Conservation (phyloP, 2,113 vertebrate genomes). For the Myodes glareolus region DNA sequence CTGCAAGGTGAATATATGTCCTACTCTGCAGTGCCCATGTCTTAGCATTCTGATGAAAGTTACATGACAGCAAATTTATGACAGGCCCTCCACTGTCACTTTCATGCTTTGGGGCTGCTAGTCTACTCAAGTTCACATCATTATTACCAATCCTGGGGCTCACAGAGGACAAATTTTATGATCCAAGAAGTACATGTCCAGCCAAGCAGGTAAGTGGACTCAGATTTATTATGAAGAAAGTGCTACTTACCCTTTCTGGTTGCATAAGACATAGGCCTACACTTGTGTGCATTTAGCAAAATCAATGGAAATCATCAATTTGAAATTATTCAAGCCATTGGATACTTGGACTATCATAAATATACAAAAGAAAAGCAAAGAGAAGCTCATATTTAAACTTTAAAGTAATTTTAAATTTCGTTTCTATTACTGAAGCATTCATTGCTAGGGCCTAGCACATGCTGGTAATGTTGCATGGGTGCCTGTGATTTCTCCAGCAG, state of each 20-base stretch:
- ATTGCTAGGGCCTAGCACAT: not conserved
- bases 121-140: constrained; percentile 55
- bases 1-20: constrained; percentile 46
- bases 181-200: constrained; percentile 71
- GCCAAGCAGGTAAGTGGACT: constrained; percentile 65
- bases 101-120: constrained; percentile 44
- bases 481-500: constrained; percentile 4
- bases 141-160: constrained; percentile 63
- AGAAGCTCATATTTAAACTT: constrained; percentile 21
- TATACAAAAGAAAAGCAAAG: constrained; percentile 44
- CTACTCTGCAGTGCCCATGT: not conserved
- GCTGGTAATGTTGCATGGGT: not conserved
- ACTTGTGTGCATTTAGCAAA: constrained; percentile 43
- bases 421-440: not conserved
- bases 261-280: constrained; percentile 18
- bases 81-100: constrained; percentile 23
- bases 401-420: not conserved
- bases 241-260: constrained; percentile 37
- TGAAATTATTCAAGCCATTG: constrained; percentile 48
- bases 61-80: constrained; percentile 59
- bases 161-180: constrained; percentile 77
- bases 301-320: constrained; percentile 60
- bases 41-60: constrained; percentile 51
- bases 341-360: constrained; percentile 35
- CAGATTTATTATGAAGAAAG: constrained; percentile 73